phyloP scores from a whole-genome alignment of 1,140 invertebrate species.

The Anastrepha obliqua region DNA sequence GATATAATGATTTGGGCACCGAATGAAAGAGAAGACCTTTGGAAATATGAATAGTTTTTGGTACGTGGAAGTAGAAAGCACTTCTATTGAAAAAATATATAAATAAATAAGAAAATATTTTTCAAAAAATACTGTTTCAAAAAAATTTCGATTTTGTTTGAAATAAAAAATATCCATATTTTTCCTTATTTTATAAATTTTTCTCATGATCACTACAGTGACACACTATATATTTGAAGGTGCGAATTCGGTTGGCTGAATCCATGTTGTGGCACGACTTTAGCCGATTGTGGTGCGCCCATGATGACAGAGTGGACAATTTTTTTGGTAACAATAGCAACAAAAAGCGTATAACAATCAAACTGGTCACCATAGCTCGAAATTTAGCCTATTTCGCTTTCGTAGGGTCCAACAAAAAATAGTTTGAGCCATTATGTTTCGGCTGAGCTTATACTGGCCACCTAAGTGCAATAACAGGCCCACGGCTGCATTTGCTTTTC shows the following conservation, averaged over 20 bases:
- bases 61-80: no score
- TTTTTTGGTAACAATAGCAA: background rate
- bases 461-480: conserved; percentile 15
- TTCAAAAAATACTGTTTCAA: no score
- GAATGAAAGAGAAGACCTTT: no score
- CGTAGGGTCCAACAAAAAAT: background rate
- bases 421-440: background rate
- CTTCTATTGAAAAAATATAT: no score
- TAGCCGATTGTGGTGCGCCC: background rate
- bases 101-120: no score
- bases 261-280: background rate
- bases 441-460: background rate
- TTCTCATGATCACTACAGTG: no score
- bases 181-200: no score
- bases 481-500: background rate
- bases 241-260: background rate
- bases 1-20: no score
- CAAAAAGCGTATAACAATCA: background rate
- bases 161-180: no score
- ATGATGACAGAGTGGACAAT: background rate
- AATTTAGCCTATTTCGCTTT: background rate
- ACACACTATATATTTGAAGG: no score
- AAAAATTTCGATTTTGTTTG: no score
- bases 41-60: no score
- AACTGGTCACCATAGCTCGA: background rate